A percentile compares a stretch with the other conserved stretches of the same genome.
These are phyloP conservation scores for Pristionchus pacificus DNA, from an alignment of 1,140 invertebrate genomes.

Conservation along the genomic window DNA sequence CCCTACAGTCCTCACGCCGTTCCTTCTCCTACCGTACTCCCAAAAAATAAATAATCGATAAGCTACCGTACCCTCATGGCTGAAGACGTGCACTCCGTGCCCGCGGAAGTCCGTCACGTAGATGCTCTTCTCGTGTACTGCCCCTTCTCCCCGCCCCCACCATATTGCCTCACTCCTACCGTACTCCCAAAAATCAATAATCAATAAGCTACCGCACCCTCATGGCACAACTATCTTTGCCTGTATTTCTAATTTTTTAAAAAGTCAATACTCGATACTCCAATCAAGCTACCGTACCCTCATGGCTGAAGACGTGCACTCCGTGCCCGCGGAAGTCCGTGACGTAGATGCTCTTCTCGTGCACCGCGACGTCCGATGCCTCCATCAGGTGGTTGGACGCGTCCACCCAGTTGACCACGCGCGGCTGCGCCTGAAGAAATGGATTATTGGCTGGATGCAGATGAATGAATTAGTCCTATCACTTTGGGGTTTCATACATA, in stretches of 20 bases:
- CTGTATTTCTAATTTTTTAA: too few relatives aligned
- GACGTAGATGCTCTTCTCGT: slow-evolving; percentile 86
- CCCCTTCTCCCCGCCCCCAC: too few relatives aligned
- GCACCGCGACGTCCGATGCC: slow-evolving; percentile 88
- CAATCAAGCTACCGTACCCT: too few relatives aligned
- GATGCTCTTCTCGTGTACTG: slow-evolving; percentile 81
- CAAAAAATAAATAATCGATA: too few relatives aligned
- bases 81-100: slow-evolving; percentile 91
- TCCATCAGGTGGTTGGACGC: slow-evolving; percentile 94
- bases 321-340: slow-evolving; percentile 97
- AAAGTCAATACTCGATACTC: too few relatives aligned
- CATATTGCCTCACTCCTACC: neutral
- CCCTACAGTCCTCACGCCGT: too few relatives aligned
- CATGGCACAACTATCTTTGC: too few relatives aligned
- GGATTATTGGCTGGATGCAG: too few relatives aligned
- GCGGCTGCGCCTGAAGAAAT: neutral
- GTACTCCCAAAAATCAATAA: slow-evolving; percentile 13
- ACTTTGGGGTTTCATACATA: too few relatives aligned
- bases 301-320: slow-evolving; percentile 87
- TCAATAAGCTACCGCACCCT: too few relatives aligned
- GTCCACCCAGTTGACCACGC: slow-evolving; percentile 83
- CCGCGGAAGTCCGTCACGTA: slow-evolving; percentile 97
- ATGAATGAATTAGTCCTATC: too few relatives aligned
- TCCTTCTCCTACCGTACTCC: too few relatives aligned
- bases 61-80: slow-evolving; percentile 82